Conservation (phyloP, 1,140 invertebrate species). For the Lepidostoma basale region DNA sequence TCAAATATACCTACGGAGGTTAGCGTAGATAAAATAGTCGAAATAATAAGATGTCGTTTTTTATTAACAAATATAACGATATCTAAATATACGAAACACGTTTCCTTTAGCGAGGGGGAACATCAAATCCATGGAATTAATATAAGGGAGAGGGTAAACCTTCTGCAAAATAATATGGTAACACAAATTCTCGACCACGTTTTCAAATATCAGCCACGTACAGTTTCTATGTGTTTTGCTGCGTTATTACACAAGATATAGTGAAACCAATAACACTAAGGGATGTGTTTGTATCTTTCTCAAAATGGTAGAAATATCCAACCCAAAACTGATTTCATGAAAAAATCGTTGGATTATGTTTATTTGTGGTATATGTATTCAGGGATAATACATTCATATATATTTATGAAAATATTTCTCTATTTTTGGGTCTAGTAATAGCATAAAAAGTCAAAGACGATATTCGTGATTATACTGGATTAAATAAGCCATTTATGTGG, state of each 20-base stretch:
- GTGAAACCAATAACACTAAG: constrained; percentile 43
- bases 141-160: constrained; percentile 29
- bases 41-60: too few species aligned
- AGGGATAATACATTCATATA: background rate
- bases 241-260: constrained; percentile 46
- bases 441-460: too few species aligned
- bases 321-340: constrained; percentile 11
- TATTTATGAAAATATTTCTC: background rate
- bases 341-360: background rate
- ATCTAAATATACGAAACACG: constrained; percentile 11
- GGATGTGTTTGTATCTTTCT: constrained; percentile 28
- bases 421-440: too few species aligned
- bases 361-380: background rate
- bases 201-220: constrained; percentile 47
- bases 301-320: constrained; percentile 12
- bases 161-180: constrained; percentile 43
- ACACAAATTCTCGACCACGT: constrained; percentile 46
- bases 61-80: background rate
- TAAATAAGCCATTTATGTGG: too few species aligned
- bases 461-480: too few species aligned
- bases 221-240: constrained; percentile 44
- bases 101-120: background rate
- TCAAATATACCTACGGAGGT: too few species aligned
- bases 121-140: constrained; percentile 30
- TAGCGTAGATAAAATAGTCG: too few species aligned